phyloP scores from a whole-genome alignment of 2,113 vertebrate genomes.

The Sebastes fasciatus region DNA sequence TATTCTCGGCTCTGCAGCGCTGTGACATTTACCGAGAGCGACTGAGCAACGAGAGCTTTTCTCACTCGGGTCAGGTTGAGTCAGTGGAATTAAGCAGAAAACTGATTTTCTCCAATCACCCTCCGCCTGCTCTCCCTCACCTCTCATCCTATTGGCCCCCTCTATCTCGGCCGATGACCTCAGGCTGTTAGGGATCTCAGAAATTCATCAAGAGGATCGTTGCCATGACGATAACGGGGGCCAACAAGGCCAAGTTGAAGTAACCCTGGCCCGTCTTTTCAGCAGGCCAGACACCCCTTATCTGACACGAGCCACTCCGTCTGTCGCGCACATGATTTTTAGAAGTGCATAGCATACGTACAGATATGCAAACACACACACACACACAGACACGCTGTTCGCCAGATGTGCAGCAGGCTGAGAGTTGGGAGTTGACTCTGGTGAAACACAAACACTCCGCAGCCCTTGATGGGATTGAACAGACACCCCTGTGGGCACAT shows the following conservation, averaged over 20 bases:
- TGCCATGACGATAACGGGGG: conserved; percentile 30
- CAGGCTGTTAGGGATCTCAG: conserved; percentile 46
- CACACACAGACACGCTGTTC: background rate
- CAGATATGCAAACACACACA: conserved; percentile 4
- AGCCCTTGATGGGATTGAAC: conserved; percentile 19
- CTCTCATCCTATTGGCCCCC: background rate
- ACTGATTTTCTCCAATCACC: background rate
- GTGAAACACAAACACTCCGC: conserved; percentile 16
- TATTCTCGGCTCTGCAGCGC: too few relatives aligned
- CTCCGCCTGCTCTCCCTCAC: background rate
- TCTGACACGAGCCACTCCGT: conserved; percentile 25
- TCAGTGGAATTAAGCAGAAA: background rate
- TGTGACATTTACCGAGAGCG: too few relatives aligned
- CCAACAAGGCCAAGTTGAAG: conserved; percentile 32
- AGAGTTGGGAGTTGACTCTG: conserved; percentile 14
- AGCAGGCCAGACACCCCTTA: conserved; percentile 32
- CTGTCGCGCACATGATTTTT: background rate
- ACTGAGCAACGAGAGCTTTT: too few relatives aligned
- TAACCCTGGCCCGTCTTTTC: conserved; percentile 33
- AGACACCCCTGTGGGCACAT: background rate
- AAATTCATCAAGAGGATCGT: conserved; percentile 16
- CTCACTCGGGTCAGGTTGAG: too few relatives aligned
- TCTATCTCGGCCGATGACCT: conserved; percentile 42
- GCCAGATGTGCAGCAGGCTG: background rate
- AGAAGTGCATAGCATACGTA: background rate